Percentiles rank a stretch among this genome's conserved stretches.
These are phyloP conservation scores for Pterocles burchelli DNA, from an alignment of 2,113 vertebrate genomes.

Conservation along the genomic window DNA sequence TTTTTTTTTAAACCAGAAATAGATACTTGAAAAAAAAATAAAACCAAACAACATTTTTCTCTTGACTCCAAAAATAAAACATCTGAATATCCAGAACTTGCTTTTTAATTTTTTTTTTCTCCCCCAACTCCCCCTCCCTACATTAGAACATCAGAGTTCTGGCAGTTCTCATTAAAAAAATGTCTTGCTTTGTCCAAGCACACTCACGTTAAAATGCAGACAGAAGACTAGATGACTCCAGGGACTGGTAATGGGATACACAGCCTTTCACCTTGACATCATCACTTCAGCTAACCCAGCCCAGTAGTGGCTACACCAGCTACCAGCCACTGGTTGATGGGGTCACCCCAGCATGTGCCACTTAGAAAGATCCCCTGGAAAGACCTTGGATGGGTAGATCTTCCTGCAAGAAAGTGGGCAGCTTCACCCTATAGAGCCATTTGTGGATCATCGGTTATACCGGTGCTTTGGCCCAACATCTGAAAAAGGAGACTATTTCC, in stretches of 20 bases:
- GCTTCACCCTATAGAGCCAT: background rate
- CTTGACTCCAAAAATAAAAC: slow-evolving; percentile 17
- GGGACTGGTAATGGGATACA: background rate
- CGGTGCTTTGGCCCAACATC: background rate
- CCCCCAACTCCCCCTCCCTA: background rate
- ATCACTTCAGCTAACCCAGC: background rate
- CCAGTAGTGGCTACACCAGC: background rate
- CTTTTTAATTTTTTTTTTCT: background rate
- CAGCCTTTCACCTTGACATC: background rate
- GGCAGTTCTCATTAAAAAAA: background rate
- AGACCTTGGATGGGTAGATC: background rate
- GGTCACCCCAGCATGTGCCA: background rate
- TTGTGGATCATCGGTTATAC: background rate
- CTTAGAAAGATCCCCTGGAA: background rate
- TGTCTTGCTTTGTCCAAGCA: background rate
- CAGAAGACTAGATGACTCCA: background rate
- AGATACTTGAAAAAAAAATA: slow-evolving; percentile 27
- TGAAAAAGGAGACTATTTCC: background rate
- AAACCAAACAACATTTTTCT: slow-evolving; percentile 9
- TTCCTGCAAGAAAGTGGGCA: background rate
- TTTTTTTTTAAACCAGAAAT: background rate
- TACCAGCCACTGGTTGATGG: rapidly evolving
- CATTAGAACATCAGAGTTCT: slow-evolving; percentile 9
- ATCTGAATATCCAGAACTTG: background rate
- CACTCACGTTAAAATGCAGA: background rate